phyloP scores from a whole-genome alignment of 92 coral and sea anemone genomes.

The Diadumene lineata region DNA sequence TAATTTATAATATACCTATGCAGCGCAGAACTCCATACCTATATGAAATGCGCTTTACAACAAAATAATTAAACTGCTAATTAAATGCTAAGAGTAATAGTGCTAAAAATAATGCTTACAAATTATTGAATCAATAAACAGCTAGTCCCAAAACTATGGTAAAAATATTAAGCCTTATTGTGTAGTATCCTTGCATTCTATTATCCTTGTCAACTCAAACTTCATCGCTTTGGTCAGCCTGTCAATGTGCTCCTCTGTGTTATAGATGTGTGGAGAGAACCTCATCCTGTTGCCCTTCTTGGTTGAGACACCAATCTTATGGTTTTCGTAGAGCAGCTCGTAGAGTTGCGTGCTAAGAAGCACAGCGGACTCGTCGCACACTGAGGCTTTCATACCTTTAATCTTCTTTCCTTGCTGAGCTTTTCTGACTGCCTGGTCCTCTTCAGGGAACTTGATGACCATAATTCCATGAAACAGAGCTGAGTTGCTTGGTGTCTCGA shows the following conservation, averaged over 20 bases:
- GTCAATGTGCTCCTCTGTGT: constrained; percentile 57
- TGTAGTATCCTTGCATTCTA: background rate
- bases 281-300: constrained; percentile 46
- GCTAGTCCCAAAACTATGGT: too few species aligned
- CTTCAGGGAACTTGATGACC: constrained; percentile 18
- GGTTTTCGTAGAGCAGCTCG: constrained; percentile 31
- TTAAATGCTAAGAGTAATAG: too few species aligned
- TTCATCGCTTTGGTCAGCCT: constrained; percentile 28
- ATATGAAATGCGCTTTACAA: too few species aligned
- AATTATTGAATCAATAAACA: too few species aligned
- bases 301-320: constrained; percentile 56
- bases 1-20: too few species aligned
- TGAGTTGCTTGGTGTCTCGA: constrained; percentile 32
- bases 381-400: background rate
- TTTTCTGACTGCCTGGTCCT: background rate
- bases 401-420: background rate
- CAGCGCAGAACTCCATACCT: too few species aligned
- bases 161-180: too few species aligned
- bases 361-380: background rate
- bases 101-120: too few species aligned
- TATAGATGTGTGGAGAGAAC: constrained; percentile 51
- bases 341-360: constrained; percentile 13
- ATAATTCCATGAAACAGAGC: constrained; percentile 35
- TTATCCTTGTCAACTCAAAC: background rate
- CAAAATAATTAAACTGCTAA: too few species aligned